Percentiles rank a stretch among this genome's conserved stretches.
Evolutionary conservation across 2,888 invertebrate genomes (phyloP).

Genomic region (Drosophila acutilabella): DNA sequence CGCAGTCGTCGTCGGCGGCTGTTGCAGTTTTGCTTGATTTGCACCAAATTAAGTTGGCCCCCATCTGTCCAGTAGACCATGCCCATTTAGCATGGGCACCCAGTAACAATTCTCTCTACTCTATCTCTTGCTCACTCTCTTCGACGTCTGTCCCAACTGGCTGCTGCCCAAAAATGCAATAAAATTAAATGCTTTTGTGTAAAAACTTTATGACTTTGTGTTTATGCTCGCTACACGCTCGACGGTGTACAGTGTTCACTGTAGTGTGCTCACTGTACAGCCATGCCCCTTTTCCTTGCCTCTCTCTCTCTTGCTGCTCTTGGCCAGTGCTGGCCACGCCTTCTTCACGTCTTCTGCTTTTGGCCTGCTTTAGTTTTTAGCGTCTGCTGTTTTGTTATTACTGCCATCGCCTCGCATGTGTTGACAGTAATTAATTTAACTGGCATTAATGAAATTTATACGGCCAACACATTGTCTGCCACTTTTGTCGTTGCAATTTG

Average conservation of each 20-base stretch:
- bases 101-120: constrained; percentile 3
- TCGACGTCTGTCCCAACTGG: constrained; percentile 31
- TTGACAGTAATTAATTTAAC: constrained; percentile 80
- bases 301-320: background rate
- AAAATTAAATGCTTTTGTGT: constrained; percentile 80
- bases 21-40: constrained; percentile 78
- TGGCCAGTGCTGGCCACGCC: background rate
- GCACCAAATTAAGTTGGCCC: constrained; percentile 77
- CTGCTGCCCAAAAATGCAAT: constrained; percentile 79
- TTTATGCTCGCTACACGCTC: constrained; percentile 75
- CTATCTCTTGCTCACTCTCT: background rate
- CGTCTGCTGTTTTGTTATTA: constrained; percentile 35
- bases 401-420: constrained; percentile 61
- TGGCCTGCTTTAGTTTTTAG: constrained; percentile 76
- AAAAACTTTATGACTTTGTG: constrained; percentile 80
- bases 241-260: constrained; percentile 26
- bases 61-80: constrained; percentile 58
- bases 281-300: background rate
- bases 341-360: constrained; percentile 51
- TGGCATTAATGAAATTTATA: constrained; percentile 75
- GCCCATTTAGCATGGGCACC: constrained; percentile 17
- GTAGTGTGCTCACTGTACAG: background rate
- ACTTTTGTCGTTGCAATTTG: constrained; percentile 61
- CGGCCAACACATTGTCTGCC: constrained; percentile 68
- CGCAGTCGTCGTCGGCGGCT: constrained; percentile 28